Conservation (phyloP, 2,797 vertebrate genomes). For the Martes flavigula region DNA sequence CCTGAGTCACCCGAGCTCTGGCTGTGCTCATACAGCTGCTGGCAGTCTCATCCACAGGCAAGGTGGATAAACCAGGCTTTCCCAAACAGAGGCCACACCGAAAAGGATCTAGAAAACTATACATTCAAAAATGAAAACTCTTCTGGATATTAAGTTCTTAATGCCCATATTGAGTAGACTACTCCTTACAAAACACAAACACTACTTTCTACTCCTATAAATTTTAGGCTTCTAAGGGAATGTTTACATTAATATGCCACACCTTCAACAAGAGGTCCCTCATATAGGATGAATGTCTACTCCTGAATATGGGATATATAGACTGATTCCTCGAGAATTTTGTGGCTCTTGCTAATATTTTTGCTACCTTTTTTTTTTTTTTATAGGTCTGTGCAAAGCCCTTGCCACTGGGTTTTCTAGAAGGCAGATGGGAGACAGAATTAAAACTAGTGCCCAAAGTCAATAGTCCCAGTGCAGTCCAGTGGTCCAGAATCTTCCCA, state of each 20-base stretch:
- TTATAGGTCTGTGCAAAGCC: neutral
- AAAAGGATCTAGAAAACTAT: neutral
- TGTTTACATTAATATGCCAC: neutral
- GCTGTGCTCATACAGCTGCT: neutral
- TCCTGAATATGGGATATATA: neutral
- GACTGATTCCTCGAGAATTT: neutral
- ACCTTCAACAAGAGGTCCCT: neutral
- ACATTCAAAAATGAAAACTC: neutral
- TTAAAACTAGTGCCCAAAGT: neutral
- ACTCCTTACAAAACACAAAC: neutral
- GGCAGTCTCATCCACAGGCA: neutral
- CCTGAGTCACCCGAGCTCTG: neutral
- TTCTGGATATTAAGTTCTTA: neutral
- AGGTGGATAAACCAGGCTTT: neutral
- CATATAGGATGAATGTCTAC: accelerated
- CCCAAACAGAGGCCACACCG: neutral
- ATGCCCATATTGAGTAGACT: neutral
- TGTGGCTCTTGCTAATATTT: neutral
- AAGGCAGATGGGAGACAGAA: neutral
- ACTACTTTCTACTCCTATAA: neutral
- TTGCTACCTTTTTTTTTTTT: neutral
- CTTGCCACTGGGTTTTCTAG: neutral
- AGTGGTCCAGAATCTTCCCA: neutral
- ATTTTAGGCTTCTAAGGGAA: neutral
- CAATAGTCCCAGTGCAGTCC: neutral